phyloP scores from a whole-genome alignment of 2,888 invertebrate species.

The Stenolophus ochropezus region DNA sequence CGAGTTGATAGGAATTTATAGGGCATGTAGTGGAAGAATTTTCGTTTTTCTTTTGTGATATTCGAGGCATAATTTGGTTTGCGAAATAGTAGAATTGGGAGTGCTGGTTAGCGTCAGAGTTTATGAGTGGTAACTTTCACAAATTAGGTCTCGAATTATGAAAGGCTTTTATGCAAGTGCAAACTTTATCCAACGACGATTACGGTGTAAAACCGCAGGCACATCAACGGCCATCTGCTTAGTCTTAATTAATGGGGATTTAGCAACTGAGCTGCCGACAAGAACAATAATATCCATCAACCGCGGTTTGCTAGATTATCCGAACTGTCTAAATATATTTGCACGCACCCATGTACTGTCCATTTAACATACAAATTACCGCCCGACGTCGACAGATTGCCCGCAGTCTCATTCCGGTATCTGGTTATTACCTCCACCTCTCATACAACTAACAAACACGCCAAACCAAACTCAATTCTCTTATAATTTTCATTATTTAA shows the following conservation, averaged over 20 bases:
- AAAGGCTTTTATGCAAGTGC: conserved; percentile 26
- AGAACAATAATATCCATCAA: conserved; percentile 45
- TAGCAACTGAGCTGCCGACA: conserved; percentile 36
- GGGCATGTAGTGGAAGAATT: neutral
- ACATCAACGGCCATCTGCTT: conserved; percentile 43
- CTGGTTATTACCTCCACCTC: neutral
- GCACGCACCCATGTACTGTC: conserved; percentile 13
- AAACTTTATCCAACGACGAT: conserved; percentile 25
- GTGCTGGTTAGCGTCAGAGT: neutral
- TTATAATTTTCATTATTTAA: too few relatives aligned
- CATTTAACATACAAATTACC: conserved; percentile 4
- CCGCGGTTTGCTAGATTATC: conserved; percentile 13
- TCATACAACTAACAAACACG: too few relatives aligned
- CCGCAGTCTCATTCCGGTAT: neutral
- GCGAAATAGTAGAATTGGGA: neutral
- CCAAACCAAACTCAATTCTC: too few relatives aligned
- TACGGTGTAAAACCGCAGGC: conserved; percentile 35
- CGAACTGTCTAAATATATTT: conserved; percentile 36
- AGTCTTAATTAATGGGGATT: conserved; percentile 50
- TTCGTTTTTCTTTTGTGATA: neutral
- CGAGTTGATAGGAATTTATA: neutral
- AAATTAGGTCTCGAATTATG: conserved; percentile 13
- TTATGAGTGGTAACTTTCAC: conserved; percentile 16
- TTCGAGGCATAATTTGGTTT: neutral
- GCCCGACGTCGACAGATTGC: neutral